Evolutionary conservation across 2,113 vertebrate genomes (phyloP).

Genomic region (Upupa epops): DNA sequence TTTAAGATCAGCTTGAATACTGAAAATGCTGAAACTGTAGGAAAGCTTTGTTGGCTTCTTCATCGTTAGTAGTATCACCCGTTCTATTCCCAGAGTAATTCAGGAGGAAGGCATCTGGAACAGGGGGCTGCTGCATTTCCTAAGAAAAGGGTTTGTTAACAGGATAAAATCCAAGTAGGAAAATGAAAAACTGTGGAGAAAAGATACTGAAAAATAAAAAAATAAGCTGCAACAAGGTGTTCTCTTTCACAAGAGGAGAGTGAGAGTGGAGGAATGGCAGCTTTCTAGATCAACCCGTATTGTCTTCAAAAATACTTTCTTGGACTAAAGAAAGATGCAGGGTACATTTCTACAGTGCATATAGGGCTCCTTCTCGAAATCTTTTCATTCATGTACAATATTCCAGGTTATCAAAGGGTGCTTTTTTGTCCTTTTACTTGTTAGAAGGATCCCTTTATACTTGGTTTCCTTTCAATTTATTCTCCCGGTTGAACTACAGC

Average conservation of each 20-base stretch:
- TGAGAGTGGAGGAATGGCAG: not conserved
- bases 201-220: not conserved
- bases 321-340: not conserved
- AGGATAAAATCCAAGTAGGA: not conserved
- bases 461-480: not conserved
- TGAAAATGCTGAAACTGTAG: not conserved
- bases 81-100: not conserved
- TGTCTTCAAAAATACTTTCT: not conserved
- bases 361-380: not conserved
- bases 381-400: not conserved
- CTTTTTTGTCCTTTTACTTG: not conserved
- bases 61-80: not conserved
- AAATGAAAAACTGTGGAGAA: not conserved
- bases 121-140: not conserved
- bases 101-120: not conserved
- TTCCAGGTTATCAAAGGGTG: not conserved
- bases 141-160: not conserved
- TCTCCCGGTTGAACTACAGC: constrained; percentile 4
- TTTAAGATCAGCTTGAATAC: not conserved
- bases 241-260: not conserved
- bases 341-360: not conserved
- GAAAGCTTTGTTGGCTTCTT: not conserved
- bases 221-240: not conserved
- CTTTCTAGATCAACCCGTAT: not conserved
- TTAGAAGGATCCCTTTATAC: not conserved